These are phyloP conservation scores for Morone chrysops DNA, from an alignment of 2,113 vertebrate species.

Conservation along the genomic window DNA sequence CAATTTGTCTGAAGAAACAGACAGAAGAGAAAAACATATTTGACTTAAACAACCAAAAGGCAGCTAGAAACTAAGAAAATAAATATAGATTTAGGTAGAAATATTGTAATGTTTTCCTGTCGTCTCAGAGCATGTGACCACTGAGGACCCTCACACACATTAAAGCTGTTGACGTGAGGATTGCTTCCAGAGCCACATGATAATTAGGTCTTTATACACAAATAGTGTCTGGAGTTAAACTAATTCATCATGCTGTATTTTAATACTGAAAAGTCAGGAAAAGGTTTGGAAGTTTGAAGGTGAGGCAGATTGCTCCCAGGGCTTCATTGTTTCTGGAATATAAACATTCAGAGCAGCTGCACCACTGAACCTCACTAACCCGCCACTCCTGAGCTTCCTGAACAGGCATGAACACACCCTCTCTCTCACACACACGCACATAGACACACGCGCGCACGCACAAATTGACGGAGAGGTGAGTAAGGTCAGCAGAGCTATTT, in stretches of 20 bases:
- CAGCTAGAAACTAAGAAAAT: too few relatives aligned
- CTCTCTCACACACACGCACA: constrained; percentile 64
- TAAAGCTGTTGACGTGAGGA: neutral
- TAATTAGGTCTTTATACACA: neutral
- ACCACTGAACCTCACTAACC: constrained; percentile 65
- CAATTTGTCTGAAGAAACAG: neutral
- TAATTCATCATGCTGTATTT: neutral
- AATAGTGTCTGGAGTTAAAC: neutral
- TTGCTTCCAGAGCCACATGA: neutral
- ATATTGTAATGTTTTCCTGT: neutral
- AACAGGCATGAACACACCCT: constrained; percentile 73
- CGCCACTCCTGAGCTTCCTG: constrained; percentile 79
- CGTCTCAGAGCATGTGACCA: neutral
- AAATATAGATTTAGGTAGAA: neutral
- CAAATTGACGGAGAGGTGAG: constrained; percentile 51
- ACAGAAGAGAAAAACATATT: neutral
- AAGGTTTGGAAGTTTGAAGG: constrained; percentile 7
- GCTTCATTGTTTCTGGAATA: constrained; percentile 82
- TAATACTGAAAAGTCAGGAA: neutral
- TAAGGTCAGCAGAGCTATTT: constrained; percentile 80
- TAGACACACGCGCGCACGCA: constrained; percentile 64
- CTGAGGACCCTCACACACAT: neutral
- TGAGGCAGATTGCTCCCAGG: constrained; percentile 40
- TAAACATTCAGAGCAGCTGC: constrained; percentile 83
- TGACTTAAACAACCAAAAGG: neutral